Evolutionary conservation across 2,113 vertebrate genomes (phyloP).

Genomic region (Rhinoptilus africanus): DNA sequence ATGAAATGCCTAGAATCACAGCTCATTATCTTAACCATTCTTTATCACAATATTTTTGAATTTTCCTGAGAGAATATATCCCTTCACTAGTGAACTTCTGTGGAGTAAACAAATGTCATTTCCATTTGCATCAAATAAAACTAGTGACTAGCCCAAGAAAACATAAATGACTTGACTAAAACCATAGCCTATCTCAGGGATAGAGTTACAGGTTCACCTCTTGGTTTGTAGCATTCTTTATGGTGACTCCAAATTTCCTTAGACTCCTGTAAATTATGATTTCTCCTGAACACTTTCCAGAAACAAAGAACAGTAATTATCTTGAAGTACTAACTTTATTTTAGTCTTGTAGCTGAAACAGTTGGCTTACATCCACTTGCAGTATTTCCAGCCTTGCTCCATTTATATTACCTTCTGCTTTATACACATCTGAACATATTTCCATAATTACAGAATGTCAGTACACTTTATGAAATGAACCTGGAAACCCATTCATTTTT

Average conservation of each 20-base stretch:
- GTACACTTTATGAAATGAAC: not conserved
- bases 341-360: not conserved
- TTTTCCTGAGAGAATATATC: not conserved
- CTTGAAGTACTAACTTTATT: not conserved
- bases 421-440: not conserved
- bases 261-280: not conserved
- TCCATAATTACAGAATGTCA: not conserved
- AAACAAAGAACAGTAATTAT: not conserved
- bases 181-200: not conserved
- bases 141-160: not conserved
- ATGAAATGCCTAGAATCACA: not conserved
- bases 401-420: not conserved
- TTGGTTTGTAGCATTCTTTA: not conserved
- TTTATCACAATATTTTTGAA: not conserved
- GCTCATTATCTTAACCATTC: not conserved
- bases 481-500: not conserved
- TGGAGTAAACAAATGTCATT: not conserved
- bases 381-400: not conserved
- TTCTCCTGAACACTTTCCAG: not conserved
- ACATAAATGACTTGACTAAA: not conserved
- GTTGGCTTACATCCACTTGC: not conserved
- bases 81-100: not conserved
- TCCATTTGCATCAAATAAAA: not conserved
- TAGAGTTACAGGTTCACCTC: not conserved
- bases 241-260: not conserved